phyloP scores from a whole-genome alignment of 2,797 vertebrate species.

The Trematocara caparti region DNA sequence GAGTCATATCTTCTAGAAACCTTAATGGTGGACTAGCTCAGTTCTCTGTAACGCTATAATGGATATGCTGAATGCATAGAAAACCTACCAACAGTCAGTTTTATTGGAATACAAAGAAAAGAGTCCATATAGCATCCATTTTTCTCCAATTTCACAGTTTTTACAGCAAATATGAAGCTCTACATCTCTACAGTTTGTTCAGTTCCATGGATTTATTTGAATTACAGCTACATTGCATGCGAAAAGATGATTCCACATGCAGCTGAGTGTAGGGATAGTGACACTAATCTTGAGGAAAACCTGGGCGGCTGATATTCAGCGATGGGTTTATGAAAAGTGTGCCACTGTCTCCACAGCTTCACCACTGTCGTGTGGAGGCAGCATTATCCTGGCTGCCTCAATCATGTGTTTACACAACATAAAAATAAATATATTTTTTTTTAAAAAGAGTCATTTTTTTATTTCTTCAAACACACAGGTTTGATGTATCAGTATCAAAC shows the following conservation, averaged over 20 bases:
- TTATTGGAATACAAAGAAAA: neutral
- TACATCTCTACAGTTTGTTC: neutral
- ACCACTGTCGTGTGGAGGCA: neutral
- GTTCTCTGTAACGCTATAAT: neutral
- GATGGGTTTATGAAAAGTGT: neutral
- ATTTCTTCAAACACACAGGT: neutral
- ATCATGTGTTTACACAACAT: neutral
- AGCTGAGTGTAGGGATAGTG: neutral
- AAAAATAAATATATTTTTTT: neutral
- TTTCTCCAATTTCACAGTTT: neutral
- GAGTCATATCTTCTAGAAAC: neutral
- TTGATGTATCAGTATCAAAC: neutral
- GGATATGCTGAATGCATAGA: neutral
- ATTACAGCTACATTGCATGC: neutral
- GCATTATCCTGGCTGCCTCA: neutral
- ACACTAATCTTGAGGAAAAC: neutral
- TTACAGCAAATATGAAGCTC: neutral
- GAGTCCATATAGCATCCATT: neutral
- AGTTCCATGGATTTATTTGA: neutral
- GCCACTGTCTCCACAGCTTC: neutral
- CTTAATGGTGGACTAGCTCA: neutral
- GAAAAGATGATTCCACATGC: neutral
- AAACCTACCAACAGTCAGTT: neutral
- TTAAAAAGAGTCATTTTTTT: neutral
- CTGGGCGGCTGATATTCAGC: neutral